Percentiles rank a stretch among this genome's conserved stretches.
These are phyloP conservation scores for Gastrophryne carolinensis DNA, from an alignment of 2,797 vertebrate species.

Conservation along the genomic window DNA sequence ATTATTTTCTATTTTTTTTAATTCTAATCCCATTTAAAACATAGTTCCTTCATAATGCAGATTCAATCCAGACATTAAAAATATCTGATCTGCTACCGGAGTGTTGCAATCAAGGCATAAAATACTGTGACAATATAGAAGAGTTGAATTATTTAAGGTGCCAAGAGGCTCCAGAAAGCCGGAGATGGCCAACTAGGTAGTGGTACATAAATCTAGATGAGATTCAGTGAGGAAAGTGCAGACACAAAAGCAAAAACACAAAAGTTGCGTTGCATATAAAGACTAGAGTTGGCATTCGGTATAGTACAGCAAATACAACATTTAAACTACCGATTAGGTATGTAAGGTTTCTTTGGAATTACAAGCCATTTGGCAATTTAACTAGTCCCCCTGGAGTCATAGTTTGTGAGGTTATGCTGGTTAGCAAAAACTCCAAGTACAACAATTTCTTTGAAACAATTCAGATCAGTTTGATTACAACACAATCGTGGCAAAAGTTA, in stretches of 20 bases:
- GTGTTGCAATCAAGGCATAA: background rate
- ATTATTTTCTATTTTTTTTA: too few relatives aligned
- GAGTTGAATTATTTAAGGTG: background rate
- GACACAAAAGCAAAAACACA: background rate
- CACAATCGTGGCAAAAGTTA: background rate
- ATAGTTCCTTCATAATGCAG: constrained; percentile 31
- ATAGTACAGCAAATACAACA: background rate
- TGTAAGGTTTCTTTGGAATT: background rate
- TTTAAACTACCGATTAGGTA: background rate
- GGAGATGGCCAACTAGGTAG: background rate
- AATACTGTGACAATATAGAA: constrained; percentile 2
- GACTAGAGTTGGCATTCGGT: background rate
- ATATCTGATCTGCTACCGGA: constrained; percentile 31
- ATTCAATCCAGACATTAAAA: constrained; percentile 3
- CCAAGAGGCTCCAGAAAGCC: background rate
- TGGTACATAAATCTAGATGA: background rate
- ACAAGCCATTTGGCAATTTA: constrained; percentile 15
- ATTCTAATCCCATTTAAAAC: background rate
- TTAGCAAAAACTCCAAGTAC: background rate
- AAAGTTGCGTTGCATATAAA: background rate
- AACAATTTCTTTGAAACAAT: background rate
- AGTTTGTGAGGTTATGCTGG: too few relatives aligned
- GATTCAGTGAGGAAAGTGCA: background rate
- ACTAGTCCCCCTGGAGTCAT: background rate
- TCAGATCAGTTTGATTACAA: background rate